Evolutionary conservation across 2,888 invertebrate species (phyloP), one percentile per base, ranked within the genome.

Genomic region (Diaprepes abbreviatus): DNA sequence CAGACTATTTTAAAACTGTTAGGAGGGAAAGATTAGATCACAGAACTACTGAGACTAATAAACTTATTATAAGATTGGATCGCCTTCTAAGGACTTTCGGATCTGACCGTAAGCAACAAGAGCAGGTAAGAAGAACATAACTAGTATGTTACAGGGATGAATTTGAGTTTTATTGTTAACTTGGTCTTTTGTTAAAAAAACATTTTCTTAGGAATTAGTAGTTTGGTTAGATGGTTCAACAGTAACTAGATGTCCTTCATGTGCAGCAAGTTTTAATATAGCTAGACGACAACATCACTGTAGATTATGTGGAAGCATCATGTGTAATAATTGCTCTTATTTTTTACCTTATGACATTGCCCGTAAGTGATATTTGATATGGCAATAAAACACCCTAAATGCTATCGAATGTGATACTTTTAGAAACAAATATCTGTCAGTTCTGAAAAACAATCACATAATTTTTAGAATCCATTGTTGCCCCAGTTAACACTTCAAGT

Each of bases 261-360:
- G 99, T 86, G 94, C 96, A 0, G 91, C 92, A 80, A 88, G 90
- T 48, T 99, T 99, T 84, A 92, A 93, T 78, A 84, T 97, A 66
- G 91, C 96, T 0, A 87, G 95, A 67, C 87, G 98, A 73, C 94
- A 97, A 82, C 98, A 99, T 85, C 99, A 99, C 85, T 99, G 99
- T 81, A 88, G 98, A 71, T 87, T 98, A 2, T 98, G 96, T 82
- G 98, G 98, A 0, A 93, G 94, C 65, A 91, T 98, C 70, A 92
- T 97, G 88, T 98, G 98, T 82, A 90, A 95, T 81, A 92, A 93
- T 76, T 98, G 98, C 82, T 97, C 97, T 0, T 86, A 91, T 77
- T 97, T 96, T 83, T 86, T 98, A 75, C 88, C 93, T 45, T 86
- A 94, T 73, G 87, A 90, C 75, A 88, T 90, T 82, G 97, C 96